A percentile compares a stretch with the other conserved stretches of the same genome.
phyloP scores from a whole-genome alignment of 2,113 vertebrate genomes.

The Micromys minutus region DNA sequence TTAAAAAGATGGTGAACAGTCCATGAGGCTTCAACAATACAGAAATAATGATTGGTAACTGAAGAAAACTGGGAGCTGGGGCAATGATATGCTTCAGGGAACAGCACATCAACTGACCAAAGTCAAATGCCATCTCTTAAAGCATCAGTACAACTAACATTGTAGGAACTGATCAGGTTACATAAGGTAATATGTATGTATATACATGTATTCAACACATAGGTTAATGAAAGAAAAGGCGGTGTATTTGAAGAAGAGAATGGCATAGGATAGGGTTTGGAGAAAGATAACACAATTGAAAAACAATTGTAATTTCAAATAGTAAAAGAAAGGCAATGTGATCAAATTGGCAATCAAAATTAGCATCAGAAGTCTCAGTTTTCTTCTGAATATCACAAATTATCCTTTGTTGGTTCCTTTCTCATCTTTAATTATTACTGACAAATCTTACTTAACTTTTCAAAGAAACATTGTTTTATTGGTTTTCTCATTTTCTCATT shows the following conservation, averaged over 20 bases:
- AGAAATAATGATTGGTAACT: neutral
- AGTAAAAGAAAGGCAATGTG: neutral
- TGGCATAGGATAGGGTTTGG: neutral
- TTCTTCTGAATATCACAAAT: neutral
- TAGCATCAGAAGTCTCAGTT: neutral
- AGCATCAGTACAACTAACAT: neutral
- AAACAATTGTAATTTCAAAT: neutral
- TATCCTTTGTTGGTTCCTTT: neutral
- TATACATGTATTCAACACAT: neutral
- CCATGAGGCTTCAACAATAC: neutral
- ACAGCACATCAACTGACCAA: neutral
- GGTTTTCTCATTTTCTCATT: neutral
- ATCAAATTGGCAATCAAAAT: neutral
- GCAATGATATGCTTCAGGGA: neutral
- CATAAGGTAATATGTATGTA: neutral
- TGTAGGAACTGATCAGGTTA: neutral
- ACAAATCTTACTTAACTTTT: neutral
- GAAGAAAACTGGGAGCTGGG: neutral
- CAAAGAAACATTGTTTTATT: neutral
- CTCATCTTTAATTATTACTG: neutral
- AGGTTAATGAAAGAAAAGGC: neutral
- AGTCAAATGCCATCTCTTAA: neutral
- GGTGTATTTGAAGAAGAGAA: neutral
- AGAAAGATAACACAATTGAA: neutral
- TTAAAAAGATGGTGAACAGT: neutral